phyloP scores from a whole-genome alignment of 2,797 vertebrate genomes.

The Buphagus erythrorhynchus region DNA sequence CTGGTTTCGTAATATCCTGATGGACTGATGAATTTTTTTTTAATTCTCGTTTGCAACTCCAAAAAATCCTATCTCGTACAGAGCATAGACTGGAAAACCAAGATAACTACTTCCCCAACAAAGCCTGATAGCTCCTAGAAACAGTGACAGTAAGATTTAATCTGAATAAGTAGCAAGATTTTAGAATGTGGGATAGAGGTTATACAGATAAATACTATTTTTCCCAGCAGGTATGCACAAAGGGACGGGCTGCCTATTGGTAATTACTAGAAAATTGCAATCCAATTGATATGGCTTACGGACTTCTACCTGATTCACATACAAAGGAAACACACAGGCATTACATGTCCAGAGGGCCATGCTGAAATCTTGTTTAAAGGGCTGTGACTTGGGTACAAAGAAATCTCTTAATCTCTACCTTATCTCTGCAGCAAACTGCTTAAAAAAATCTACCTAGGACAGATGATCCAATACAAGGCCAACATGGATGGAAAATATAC shows the following conservation, averaged over 20 bases:
- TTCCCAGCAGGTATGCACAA: neutral
- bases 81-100: neutral
- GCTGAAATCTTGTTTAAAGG: neutral
- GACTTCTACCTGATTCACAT: neutral
- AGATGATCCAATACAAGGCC: neutral
- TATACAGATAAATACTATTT: conserved; percentile 12
- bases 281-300: neutral
- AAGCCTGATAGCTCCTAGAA: conserved; percentile 20
- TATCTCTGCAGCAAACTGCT: neutral
- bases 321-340: neutral
- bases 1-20: neutral
- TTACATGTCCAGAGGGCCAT: neutral
- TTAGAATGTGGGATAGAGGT: conserved; percentile 11
- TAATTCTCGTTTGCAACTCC: neutral
- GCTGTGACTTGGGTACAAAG: neutral
- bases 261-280: conserved; percentile 27
- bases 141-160: conserved; percentile 15
- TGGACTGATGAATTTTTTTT: neutral
- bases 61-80: neutral
- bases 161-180: conserved; percentile 27
- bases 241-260: neutral
- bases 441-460: neutral
- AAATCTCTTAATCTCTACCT: neutral
- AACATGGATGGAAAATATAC: neutral
- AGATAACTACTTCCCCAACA: conserved; percentile 3